Conservation (phyloP, 1,140 invertebrate genomes). For the Trachymyrmex cornetzi region DNA sequence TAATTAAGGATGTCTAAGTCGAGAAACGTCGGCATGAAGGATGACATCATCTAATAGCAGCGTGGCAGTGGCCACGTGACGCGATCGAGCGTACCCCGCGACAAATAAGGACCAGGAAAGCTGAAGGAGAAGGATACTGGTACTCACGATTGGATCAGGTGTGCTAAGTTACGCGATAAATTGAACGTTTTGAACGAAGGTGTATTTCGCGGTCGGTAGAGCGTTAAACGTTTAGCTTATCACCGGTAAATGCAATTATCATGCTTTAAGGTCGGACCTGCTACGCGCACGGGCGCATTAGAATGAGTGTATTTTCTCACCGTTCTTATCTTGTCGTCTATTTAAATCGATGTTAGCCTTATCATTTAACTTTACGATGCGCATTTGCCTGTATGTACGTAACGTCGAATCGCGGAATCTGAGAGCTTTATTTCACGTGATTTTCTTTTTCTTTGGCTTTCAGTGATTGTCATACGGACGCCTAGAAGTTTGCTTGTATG, state of each 20-base stretch:
- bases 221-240: slow-evolving; percentile 29
- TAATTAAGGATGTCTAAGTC: slow-evolving; percentile 47
- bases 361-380: slow-evolving; percentile 7
- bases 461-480: background rate
- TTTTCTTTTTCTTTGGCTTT: background rate
- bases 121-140: background rate
- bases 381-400: background rate
- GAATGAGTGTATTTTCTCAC: slow-evolving; percentile 10
- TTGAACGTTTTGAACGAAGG: background rate
- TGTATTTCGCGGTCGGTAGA: slow-evolving; percentile 30
- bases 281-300: background rate
- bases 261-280: background rate
- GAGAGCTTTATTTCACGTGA: background rate
- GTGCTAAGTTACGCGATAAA: slow-evolving; percentile 51
- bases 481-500: too few relatives aligned
- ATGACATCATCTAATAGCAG: slow-evolving; percentile 60
- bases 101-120: slow-evolving; percentile 51
- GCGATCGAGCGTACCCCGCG: slow-evolving; percentile 32
- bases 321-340: slow-evolving; percentile 2
- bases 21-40: slow-evolving; percentile 30
- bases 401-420: too few relatives aligned
- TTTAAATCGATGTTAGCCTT: slow-evolving; percentile 8
- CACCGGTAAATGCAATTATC: slow-evolving; percentile 34
- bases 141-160: background rate
- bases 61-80: slow-evolving; percentile 40